Conservation (phyloP, 1,140 invertebrate genomes). For the Reticulitermes speratus region DNA sequence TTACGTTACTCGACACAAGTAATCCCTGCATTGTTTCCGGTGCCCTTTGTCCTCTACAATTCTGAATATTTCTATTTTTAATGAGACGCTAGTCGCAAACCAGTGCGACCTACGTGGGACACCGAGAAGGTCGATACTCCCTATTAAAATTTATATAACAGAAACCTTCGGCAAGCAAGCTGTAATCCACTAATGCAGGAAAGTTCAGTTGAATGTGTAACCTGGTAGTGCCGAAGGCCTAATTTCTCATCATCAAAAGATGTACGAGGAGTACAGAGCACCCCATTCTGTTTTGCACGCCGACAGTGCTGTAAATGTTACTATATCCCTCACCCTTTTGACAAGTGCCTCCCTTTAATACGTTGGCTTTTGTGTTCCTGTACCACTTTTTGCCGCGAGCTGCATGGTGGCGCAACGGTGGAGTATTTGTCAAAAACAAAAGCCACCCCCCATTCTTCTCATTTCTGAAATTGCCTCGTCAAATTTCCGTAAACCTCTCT, state of each 20-base stretch:
- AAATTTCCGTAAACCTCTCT: neutral
- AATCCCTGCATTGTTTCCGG: too few species aligned
- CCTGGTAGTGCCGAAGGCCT: neutral
- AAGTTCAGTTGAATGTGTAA: neutral
- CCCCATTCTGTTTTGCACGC: neutral
- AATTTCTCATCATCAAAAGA: slow-evolving; percentile 14
- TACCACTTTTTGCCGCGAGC: slow-evolving; percentile 11
- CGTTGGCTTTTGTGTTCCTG: neutral
- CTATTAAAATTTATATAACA: neutral
- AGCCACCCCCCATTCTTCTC: neutral
- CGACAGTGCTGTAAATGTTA: slow-evolving; percentile 12
- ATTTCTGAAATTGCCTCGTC: neutral
- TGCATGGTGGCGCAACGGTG: neutral
- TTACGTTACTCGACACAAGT: too few species aligned
- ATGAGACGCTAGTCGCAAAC: neutral
- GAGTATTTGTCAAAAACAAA: slow-evolving; percentile 19
- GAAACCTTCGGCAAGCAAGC: neutral
- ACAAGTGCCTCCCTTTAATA: neutral
- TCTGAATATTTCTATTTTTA: neutral
- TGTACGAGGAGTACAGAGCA: neutral
- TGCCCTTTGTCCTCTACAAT: too few species aligned
- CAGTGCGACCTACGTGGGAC: too few species aligned
- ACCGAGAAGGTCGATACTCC: neutral
- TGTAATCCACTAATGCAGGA: neutral
- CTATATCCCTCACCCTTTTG: neutral